phyloP scores from a whole-genome alignment of 1,140 invertebrate genomes.

The Zaprionus gabonicus region DNA sequence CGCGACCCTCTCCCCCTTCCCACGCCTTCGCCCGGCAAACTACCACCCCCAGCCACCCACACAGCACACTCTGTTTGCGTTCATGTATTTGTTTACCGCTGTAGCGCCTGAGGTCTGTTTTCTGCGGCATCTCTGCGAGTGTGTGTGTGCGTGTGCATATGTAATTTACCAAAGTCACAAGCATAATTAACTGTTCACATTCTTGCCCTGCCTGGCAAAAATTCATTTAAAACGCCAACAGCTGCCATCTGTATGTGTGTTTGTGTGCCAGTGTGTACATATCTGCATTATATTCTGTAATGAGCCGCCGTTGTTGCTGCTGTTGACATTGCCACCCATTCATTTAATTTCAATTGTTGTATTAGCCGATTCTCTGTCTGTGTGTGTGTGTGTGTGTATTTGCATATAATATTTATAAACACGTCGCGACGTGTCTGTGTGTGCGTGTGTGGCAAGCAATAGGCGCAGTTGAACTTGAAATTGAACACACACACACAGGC shows the following conservation, averaged over 20 bases:
- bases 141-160: slow-evolving; percentile 11
- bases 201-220: slow-evolving; percentile 19
- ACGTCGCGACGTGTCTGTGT: slow-evolving; percentile 18
- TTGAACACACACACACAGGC: slow-evolving; percentile 12
- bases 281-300: slow-evolving; percentile 52
- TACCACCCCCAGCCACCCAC: not conserved
- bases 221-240: slow-evolving; percentile 27
- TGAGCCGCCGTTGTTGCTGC: slow-evolving; percentile 22
- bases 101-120: slow-evolving; percentile 42
- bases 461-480: slow-evolving; percentile 44
- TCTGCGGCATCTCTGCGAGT: not conserved
- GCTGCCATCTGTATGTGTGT: slow-evolving; percentile 22
- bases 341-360: slow-evolving; percentile 51
- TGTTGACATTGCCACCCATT: slow-evolving; percentile 56
- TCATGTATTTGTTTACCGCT: slow-evolving; percentile 45
- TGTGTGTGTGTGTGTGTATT: slow-evolving; percentile 20
- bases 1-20: not conserved
- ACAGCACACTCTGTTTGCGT: slow-evolving; percentile 27
- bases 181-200: slow-evolving; percentile 67
- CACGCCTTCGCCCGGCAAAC: not conserved
- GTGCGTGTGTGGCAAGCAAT: slow-evolving; percentile 8
- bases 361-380: slow-evolving; percentile 14
- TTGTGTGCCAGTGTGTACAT: slow-evolving; percentile 24
- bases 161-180: slow-evolving; percentile 45
- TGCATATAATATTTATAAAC: slow-evolving; percentile 44